Evolutionary conservation across 2,888 invertebrate genomes (phyloP).

Genomic region (Tetranychus piercei): DNA sequence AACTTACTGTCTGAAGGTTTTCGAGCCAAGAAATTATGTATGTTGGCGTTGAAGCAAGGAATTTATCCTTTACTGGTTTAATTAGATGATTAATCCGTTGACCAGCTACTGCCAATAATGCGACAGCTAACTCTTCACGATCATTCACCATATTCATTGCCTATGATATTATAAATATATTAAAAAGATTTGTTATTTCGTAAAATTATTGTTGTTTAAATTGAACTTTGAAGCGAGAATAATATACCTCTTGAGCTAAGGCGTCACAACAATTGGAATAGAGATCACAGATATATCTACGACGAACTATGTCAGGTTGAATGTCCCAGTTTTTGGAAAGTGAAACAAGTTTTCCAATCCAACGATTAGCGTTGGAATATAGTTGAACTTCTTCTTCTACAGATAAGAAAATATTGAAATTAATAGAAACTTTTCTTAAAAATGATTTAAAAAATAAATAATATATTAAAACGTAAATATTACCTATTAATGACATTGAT

Average conservation of each 20-base stretch:
- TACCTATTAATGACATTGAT: constrained; percentile 3
- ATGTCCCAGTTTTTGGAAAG: constrained; percentile 59
- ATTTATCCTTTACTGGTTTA: neutral
- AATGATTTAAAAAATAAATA: neutral
- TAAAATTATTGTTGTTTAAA: neutral
- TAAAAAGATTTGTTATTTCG: neutral
- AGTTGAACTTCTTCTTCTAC: constrained; percentile 8
- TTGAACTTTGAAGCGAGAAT: neutral
- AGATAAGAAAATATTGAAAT: neutral
- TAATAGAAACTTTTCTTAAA: neutral
- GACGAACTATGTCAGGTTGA: constrained; percentile 49
- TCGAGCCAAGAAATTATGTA: neutral
- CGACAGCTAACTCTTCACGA: constrained; percentile 47
- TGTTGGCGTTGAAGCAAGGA: neutral
- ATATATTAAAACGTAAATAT: neutral
- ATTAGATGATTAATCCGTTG: constrained; percentile 42
- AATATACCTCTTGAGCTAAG: constrained; percentile 42
- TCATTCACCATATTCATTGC: constrained; percentile 48
- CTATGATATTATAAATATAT: constrained; percentile 31
- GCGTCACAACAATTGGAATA: constrained; percentile 43
- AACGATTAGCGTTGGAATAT: constrained; percentile 31
- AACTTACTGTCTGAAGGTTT: neutral
- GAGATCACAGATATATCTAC: constrained; percentile 53
- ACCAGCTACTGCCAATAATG: constrained; percentile 59
- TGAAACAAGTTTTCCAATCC: constrained; percentile 52